Conservation (phyloP, 2,888 invertebrate genomes). For the Homarus gammarus region DNA sequence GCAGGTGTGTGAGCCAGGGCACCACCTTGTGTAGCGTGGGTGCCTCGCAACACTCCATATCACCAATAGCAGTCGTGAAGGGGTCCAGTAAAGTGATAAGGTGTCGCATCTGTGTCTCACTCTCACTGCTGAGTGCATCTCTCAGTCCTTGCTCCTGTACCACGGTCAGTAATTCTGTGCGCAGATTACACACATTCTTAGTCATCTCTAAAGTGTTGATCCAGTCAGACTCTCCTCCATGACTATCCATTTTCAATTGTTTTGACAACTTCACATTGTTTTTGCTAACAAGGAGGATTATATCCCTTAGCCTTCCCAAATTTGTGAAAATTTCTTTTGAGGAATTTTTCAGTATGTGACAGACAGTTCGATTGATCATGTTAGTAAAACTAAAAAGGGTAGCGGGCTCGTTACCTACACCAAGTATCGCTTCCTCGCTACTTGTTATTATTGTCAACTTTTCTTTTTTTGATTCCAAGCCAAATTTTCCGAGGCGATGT, state of each 20-base stretch:
- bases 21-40: constrained; percentile 46
- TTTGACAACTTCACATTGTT: not conserved
- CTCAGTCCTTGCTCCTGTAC: not conserved
- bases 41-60: not conserved
- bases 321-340: not conserved
- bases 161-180: not conserved
- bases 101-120: not conserved
- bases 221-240: not conserved
- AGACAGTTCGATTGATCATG: constrained; percentile 7
- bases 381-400: not conserved
- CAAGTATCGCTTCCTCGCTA: not conserved
- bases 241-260: not conserved
- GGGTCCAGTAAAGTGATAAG: not conserved
- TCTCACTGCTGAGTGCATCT: not conserved
- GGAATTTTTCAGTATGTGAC: not conserved
- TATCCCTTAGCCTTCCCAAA: not conserved
- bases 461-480: not conserved
- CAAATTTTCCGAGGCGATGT: not conserved
- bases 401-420: not conserved
- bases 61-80: not conserved
- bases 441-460: not conserved
- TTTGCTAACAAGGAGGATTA: not conserved
- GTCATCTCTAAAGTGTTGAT: not conserved
- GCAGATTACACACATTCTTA: not conserved
- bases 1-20: constrained; percentile 31